Percentiles rank a stretch among this genome's conserved stretches.
Conservation (phyloP, 1,140 invertebrate species). For the Sesamia nonagrioides region DNA sequence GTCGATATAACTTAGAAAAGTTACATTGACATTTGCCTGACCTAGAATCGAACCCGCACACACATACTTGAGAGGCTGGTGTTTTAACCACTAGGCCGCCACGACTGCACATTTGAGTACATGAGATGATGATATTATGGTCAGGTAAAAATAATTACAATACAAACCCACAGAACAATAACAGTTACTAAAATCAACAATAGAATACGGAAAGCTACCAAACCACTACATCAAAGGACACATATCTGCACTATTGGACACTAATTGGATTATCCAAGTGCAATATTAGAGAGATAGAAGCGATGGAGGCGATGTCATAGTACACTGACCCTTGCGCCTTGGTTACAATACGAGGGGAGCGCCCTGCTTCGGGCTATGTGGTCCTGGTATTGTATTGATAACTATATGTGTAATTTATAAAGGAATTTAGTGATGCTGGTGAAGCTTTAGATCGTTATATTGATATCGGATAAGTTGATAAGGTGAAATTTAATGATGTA, state of each 20-base stretch:
- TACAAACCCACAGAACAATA: neutral
- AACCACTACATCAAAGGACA: conserved; percentile 56
- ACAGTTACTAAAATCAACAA: neutral
- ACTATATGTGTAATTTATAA: conserved; percentile 5
- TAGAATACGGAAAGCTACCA: neutral
- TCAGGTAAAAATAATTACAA: neutral
- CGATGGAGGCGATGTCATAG: conserved; percentile 62
- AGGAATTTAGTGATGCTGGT: conserved; percentile 31
- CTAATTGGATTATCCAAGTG: conserved; percentile 83
- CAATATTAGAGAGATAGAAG: conserved; percentile 80
- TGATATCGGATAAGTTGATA: neutral
- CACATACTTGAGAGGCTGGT: too few species aligned
- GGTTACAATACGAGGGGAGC: conserved; percentile 69
- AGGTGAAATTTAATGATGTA: too few species aligned
- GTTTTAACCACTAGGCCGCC: too few species aligned
- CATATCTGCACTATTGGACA: conserved; percentile 60
- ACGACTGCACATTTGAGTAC: too few species aligned
- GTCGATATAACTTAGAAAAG: too few species aligned
- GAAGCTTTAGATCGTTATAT: neutral
- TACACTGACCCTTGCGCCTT: conserved; percentile 74
- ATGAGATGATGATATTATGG: neutral
- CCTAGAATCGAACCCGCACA: too few species aligned
- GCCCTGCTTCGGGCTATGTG: conserved; percentile 50
- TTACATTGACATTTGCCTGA: too few species aligned
- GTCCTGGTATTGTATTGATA: conserved; percentile 27